Evolutionary conservation across 2,888 invertebrate genomes (phyloP).

Genomic region (Pammene fasciana): DNA sequence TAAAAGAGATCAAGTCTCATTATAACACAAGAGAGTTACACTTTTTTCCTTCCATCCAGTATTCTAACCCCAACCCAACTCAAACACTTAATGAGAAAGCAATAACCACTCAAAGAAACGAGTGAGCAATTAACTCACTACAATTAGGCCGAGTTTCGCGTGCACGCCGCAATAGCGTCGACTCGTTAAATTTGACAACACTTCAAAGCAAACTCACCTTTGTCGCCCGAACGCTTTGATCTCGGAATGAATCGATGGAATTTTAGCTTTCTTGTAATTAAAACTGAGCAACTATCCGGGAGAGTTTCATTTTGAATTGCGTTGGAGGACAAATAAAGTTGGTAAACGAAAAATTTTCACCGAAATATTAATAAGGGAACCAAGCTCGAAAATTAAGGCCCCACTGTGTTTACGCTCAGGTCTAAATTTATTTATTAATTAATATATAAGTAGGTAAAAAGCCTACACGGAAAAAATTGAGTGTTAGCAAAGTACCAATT

Average conservation of each 20-base stretch:
- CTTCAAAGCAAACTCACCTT: conserved; percentile 72
- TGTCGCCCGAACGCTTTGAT: conserved; percentile 69
- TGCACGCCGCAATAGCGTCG: conserved; percentile 47
- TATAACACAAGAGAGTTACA: neutral
- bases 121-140: conserved; percentile 58
- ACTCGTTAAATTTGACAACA: conserved; percentile 60
- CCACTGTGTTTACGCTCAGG: no score
- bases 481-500: no score
- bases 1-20: neutral
- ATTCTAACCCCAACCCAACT: conserved; percentile 15
- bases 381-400: no score
- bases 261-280: conserved; percentile 68
- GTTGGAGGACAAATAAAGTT: conserved; percentile 44
- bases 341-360: no score
- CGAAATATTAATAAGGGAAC: no score
- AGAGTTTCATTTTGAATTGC: conserved; percentile 52
- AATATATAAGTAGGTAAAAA: no score
- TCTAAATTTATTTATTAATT: no score
- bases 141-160: conserved; percentile 58
- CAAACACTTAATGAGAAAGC: conserved; percentile 45
- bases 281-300: conserved; percentile 59
- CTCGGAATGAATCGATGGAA: conserved; percentile 63
- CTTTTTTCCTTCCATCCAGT: neutral
- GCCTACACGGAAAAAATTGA: no score
- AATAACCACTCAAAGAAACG: conserved; percentile 51